Base-by-base conservation (phyloP, 2,113 vertebrate species). In the Nothoprocta perdicaria region DNA sequence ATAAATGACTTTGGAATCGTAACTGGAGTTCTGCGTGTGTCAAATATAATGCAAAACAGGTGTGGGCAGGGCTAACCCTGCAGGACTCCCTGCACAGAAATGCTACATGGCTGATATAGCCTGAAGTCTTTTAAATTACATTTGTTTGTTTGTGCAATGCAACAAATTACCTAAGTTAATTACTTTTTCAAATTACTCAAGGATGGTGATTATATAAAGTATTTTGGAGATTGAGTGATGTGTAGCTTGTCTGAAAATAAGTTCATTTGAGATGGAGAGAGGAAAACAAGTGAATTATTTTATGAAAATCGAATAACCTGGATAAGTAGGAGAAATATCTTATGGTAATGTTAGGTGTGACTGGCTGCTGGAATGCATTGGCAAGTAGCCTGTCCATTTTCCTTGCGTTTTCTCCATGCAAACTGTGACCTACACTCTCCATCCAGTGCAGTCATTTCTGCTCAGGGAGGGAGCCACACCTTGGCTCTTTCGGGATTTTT, bases 381-480 rank as follows among this genome's bases (percentile, higher is more conserved):
- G 71, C 71, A 29, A 60, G 48, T 45, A 43, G 31, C 71, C 88
- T 84, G 23, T 84, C 63, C 0, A 0, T 80, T 29, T 80, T 91
- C 29, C n/a, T 19, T 60, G 10, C 14, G 2, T 81, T 79, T 90
- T 52, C 17, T 78, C 14, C 45, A 38, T 63, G 46, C 80, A 86
- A 72, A 73, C 58, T 86, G 53, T 33, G 22, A 62, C 63, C 45
- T 88, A 45, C 94, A 29, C 35, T 67, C 13, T 66, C 86, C 50
- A 67, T 82, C 77, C 62, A 77, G 46, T 67, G 86, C 55, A 43
- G 18, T 89, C 50, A n/a, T 80, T 95, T 90, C 46, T 45, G 63
- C 84, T 10, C 58, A 77, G 48, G 41, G 89, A 94, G 85, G 55
- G 81, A 95, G 62, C 94, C 94, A 82, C 95, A 94, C 91, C 92